phyloP scores from a whole-genome alignment of 2,797 vertebrate species.

The Monodelphis domestica region DNA sequence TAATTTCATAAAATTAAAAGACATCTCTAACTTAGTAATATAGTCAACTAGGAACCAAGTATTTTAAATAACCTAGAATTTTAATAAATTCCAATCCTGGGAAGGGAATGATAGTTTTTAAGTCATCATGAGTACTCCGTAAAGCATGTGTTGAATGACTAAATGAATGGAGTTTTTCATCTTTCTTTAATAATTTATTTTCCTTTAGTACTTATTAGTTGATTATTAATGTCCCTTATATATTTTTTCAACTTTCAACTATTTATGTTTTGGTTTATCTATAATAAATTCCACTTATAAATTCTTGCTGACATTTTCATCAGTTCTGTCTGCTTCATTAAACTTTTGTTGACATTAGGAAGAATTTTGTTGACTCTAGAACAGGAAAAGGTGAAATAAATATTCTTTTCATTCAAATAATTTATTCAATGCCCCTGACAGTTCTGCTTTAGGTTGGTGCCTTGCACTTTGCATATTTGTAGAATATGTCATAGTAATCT shows the following conservation, averaged over 20 bases:
- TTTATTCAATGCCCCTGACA: not conserved
- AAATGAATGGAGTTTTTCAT: not conserved
- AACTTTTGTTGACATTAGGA: not conserved
- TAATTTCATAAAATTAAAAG: not conserved
- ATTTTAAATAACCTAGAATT: not conserved
- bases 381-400: not conserved
- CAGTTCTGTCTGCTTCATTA: not conserved
- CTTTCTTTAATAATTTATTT: not conserved
- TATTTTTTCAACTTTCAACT: not conserved
- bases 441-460: not conserved
- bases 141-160: not conserved
- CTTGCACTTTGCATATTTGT: not conserved
- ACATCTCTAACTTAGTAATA: too few species aligned
- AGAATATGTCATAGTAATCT: not conserved
- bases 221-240: not conserved
- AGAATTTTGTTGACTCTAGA: not conserved
- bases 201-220: not conserved
- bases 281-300: not conserved
- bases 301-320: not conserved
- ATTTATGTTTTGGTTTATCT: not conserved
- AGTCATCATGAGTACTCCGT: not conserved
- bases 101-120: not conserved
- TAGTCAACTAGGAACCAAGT: not conserved
- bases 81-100: not conserved
- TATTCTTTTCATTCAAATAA: not conserved